Evolutionary conservation across 1,140 invertebrate genomes (phyloP).

Genomic region (Anagrus nilaparvatae): DNA sequence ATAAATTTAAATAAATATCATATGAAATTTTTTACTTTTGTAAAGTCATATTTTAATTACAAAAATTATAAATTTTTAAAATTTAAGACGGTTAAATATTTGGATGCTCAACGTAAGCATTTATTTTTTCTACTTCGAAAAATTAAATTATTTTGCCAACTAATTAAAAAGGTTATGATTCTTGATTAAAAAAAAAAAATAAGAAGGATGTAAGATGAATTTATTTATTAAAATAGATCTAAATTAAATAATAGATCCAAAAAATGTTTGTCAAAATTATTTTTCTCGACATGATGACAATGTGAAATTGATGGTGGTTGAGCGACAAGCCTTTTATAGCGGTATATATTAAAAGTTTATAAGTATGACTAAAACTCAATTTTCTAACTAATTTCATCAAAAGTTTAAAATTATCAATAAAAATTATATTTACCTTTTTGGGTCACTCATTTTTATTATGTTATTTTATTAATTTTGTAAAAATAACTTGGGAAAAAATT

Average conservation of each 20-base stretch:
- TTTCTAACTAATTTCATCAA: not conserved
- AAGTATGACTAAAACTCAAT: not conserved
- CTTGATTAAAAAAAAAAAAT: conserved; percentile 1
- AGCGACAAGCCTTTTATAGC: conserved; percentile 7
- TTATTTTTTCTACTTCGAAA: not conserved
- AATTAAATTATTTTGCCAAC: conserved; percentile 1
- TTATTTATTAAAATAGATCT: not conserved
- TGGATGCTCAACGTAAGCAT: no score
- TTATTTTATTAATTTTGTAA: not conserved
- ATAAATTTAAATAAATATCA: no score
- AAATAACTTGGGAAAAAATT: not conserved
- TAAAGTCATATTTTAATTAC: no score
- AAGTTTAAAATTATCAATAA: not conserved
- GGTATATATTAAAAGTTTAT: conserved; percentile 5
- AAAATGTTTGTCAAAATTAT: conserved; percentile 24
- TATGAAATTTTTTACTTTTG: no score
- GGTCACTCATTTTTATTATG: conserved; percentile 29
- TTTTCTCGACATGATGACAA: conserved; percentile 42
- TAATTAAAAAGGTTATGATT: not conserved
- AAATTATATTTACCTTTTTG: conserved; percentile 30
- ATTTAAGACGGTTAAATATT: no score
- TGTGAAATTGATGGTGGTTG: conserved; percentile 35
- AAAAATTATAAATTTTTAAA: no score
- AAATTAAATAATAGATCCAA: not conserved
- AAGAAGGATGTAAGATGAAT: not conserved